Percentiles rank a stretch among this genome's conserved stretches.
Evolutionary conservation across 2,797 vertebrate species (phyloP).

Genomic region (Falco berigora): DNA sequence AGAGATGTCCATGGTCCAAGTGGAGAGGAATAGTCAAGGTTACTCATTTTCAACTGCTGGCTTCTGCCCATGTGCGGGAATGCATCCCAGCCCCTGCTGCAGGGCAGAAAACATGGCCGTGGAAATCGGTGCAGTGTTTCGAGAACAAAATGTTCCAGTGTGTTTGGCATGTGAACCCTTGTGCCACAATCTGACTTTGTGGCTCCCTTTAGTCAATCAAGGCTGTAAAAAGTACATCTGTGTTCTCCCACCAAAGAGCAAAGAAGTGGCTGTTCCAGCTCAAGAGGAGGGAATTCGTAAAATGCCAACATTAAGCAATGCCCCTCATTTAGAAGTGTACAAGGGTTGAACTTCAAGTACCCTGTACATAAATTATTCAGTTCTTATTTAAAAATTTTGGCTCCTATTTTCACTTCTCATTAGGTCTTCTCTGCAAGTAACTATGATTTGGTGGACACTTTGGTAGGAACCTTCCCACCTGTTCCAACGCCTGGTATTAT

Average conservation of each 20-base stretch:
- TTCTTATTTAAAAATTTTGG: not conserved
- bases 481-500: not conserved
- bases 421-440: not conserved
- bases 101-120: not conserved
- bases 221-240: not conserved
- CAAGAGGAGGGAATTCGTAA: not conserved
- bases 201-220: not conserved
- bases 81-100: not conserved
- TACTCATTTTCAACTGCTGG: not conserved
- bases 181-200: not conserved
- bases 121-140: not conserved
- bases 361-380: not conserved
- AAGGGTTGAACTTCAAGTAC: not conserved
- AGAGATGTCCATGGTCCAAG: not conserved
- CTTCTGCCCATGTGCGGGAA: not conserved
- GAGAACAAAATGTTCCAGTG: not conserved
- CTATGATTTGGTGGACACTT: not conserved
- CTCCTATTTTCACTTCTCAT: not conserved
- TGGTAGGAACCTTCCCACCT: not conserved
- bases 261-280: not conserved
- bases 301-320: constrained; percentile 12
- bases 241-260: not conserved
- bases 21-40: not conserved
- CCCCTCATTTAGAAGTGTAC: not conserved
- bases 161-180: not conserved